Evolutionary conservation across 2,888 invertebrate species (phyloP).

Genomic region (Heteropelma amictum): DNA sequence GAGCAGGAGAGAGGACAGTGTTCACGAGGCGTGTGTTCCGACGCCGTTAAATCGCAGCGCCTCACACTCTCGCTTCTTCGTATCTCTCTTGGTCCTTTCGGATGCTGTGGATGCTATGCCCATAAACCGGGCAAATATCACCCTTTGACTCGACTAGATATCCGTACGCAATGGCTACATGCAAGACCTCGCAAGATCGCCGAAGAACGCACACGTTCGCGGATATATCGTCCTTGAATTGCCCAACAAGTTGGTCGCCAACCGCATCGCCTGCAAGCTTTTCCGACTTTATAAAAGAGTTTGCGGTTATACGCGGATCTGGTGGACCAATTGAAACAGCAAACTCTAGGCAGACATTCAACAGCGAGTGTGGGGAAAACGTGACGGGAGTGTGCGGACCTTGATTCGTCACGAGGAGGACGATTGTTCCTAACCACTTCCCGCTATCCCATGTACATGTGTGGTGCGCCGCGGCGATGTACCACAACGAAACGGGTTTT

Average conservation of each 20-base stretch:
- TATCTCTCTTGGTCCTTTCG: slow-evolving; percentile 43
- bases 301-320: no score
- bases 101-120: slow-evolving; percentile 60
- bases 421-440: slow-evolving; percentile 61
- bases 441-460: slow-evolving; percentile 27
- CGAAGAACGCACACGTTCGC: slow-evolving; percentile 42
- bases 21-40: slow-evolving; percentile 48
- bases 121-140: slow-evolving; percentile 69
- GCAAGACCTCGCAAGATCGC: slow-evolving; percentile 42
- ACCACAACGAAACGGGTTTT: slow-evolving; percentile 62
- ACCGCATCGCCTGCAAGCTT: slow-evolving; percentile 55
- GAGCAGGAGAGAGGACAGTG: slow-evolving; percentile 18
- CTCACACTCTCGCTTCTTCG: slow-evolving; percentile 36
- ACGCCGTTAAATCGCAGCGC: slow-evolving; percentile 66
- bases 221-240: slow-evolving; percentile 76
- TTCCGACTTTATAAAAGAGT: no score
- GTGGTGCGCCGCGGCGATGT: background rate
- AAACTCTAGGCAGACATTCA: no score
- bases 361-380: slow-evolving; percentile 2
- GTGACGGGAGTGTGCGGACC: slow-evolving; percentile 7
- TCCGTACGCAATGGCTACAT: slow-evolving; percentile 30
- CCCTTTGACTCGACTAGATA: slow-evolving; percentile 56
- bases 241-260: slow-evolving; percentile 77
- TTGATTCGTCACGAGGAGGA: slow-evolving; percentile 58
- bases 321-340: no score